Evolutionary conservation across 2,113 vertebrate genomes (phyloP), one percentile per base, ranked within the genome.

Genomic region (Otolemur garnettii): DNA sequence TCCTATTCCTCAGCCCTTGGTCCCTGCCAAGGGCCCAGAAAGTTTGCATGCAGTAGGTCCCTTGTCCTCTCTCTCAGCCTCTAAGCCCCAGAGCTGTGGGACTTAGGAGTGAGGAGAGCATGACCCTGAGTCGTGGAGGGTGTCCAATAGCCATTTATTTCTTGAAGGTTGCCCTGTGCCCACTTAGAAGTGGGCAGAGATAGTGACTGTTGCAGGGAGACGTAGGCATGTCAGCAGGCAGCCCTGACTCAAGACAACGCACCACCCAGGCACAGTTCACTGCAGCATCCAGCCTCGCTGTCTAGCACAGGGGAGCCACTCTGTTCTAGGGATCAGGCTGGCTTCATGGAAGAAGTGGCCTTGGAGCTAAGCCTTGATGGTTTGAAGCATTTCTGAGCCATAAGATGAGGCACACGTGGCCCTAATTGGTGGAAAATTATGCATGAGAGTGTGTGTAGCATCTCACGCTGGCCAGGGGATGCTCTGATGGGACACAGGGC

Each of bases 271-370:
- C 3, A 7, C 22, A 1, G 9, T 5, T 74, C 60, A 17, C 2
- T 0, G 13, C 30, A 78, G 77, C 62, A 9, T 17, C 35, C 21
- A 42, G 14, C 62, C 60, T 72, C 5, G 2, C 30, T 6, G 0
- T 28, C 26, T 26, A 4, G 60, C 1, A 0, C 78, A 35, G 17
- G 4, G 7, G 18, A 68, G 14, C 0, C 0, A 13, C 53, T 77
- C 17, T 83, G 86, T 60, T n/a, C 72, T 1, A 4, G 62, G 57
- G 1, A 15, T 33, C 66, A 57, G 75, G 38, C 55, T 42, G 86
- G 13, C 53, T 88, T 95, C 86, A 0, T 18, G 82, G 33, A 93
- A 28, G 80, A 88, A 18, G 69, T 33, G 71, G 79, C 60, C 14
- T 45, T 78, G 42, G 42, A 42, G 10, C 42, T 33, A 42, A 78